phyloP scores from a whole-genome alignment of 2,888 invertebrate genomes.

The Cephus spinipes region DNA sequence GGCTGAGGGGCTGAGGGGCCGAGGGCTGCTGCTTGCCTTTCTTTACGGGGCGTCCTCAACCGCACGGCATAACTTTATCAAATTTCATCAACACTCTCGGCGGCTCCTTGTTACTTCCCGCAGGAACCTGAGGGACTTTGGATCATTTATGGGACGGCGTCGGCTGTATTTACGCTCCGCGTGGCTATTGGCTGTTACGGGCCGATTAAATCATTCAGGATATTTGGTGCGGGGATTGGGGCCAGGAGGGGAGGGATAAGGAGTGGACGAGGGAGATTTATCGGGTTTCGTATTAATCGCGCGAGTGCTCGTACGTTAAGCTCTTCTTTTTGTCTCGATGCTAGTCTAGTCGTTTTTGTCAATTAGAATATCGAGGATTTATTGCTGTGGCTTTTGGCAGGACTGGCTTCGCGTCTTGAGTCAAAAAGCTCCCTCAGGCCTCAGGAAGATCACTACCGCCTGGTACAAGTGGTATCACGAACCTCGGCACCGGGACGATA shows the following conservation, averaged over 20 bases:
- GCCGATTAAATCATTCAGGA: neutral
- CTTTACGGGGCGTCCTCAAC: constrained; percentile 19
- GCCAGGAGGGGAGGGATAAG: neutral
- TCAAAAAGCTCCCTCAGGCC: neutral
- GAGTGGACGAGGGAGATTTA: constrained; percentile 15
- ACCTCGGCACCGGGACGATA: constrained; percentile 29
- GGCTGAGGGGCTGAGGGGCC: neutral
- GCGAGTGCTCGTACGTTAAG: constrained; percentile 42
- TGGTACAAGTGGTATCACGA: neutral
- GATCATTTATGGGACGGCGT: neutral
- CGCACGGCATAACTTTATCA: constrained; percentile 53
- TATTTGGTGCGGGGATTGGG: neutral
- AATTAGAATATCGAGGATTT: constrained; percentile 51
- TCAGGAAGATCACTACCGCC: neutral
- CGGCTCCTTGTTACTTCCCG: neutral
- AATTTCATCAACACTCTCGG: constrained; percentile 50
- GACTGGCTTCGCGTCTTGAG: constrained; percentile 4
- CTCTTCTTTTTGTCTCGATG: constrained; percentile 16
- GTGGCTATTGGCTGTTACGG: neutral
- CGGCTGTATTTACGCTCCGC: neutral
- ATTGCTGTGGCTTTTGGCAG: constrained; percentile 35
- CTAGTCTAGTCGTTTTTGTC: constrained; percentile 34
- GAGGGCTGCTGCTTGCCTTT: neutral
- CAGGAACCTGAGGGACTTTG: neutral
- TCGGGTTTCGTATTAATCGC: constrained; percentile 34